Evolutionary conservation across 2,797 vertebrate genomes (phyloP).

Genomic region (Phrynocephalus forsythii): DNA sequence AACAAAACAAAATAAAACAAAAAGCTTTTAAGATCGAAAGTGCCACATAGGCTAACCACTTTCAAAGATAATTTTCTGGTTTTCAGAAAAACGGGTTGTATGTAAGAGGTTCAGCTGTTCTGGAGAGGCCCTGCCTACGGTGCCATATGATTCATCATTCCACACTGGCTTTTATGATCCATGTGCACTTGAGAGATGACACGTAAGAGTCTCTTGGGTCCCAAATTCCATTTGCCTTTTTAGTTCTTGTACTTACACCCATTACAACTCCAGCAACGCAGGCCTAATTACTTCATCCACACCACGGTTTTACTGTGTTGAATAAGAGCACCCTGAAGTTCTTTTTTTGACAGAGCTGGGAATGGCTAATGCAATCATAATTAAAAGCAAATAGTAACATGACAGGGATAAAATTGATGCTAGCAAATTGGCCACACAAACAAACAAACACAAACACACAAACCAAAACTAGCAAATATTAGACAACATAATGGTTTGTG

Average conservation of each 20-base stretch:
- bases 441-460: background rate
- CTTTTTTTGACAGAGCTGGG: background rate
- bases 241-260: background rate
- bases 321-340: background rate
- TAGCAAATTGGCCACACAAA: background rate
- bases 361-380: background rate
- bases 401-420: background rate
- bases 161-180: background rate
- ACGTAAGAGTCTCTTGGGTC: background rate
- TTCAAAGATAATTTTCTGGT: constrained; percentile 15
- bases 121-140: background rate
- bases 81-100: background rate
- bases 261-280: background rate
- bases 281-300: background rate
- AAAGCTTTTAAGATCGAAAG: background rate
- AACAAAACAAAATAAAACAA: background rate
- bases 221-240: background rate
- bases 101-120: background rate
- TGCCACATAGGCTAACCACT: background rate
- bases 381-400: background rate
- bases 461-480: background rate
- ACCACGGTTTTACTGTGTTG: background rate
- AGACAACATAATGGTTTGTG: background rate
- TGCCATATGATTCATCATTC: constrained; percentile 8
- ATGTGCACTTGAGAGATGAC: background rate